phyloP scores from a whole-genome alignment of 2,113 vertebrate genomes.

The Orcinus orca region DNA sequence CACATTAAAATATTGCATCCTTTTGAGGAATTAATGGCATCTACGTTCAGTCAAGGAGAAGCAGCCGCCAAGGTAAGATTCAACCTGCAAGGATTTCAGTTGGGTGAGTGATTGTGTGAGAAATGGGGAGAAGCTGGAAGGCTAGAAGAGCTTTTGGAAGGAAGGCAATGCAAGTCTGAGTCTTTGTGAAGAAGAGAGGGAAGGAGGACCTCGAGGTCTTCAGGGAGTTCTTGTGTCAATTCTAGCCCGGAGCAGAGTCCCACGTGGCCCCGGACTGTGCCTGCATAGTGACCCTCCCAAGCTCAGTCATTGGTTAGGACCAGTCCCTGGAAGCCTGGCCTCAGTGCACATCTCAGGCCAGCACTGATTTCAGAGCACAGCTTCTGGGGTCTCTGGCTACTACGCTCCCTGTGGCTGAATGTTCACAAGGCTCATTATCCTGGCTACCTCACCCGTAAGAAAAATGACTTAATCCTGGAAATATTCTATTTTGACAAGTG shows the following conservation, averaged over 20 bases:
- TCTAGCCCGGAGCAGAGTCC: background rate
- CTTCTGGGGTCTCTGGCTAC: background rate
- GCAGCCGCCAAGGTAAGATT: background rate
- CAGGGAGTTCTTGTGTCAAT: background rate
- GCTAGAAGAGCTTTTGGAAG: background rate
- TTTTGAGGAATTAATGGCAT: background rate
- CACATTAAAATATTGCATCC: background rate
- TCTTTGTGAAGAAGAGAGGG: background rate
- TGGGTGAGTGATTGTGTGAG: background rate
- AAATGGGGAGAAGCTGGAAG: background rate
- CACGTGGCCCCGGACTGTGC: fast-evolving
- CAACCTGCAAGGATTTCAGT: background rate
- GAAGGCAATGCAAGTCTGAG: background rate
- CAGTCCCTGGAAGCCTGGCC: fast-evolving
- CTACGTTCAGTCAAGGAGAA: background rate
- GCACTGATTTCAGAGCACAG: background rate
- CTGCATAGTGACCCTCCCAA: background rate
- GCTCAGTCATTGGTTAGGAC: background rate
- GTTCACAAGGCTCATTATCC: background rate
- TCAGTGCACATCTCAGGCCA: fast-evolving
- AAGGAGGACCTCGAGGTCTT: background rate
- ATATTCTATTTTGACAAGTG: background rate
- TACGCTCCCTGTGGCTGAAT: background rate
- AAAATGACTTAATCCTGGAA: background rate
- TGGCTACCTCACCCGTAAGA: background rate